Base-by-base conservation (phyloP, 1,140 invertebrate genomes). In the Anthonomus grandis region DNA sequence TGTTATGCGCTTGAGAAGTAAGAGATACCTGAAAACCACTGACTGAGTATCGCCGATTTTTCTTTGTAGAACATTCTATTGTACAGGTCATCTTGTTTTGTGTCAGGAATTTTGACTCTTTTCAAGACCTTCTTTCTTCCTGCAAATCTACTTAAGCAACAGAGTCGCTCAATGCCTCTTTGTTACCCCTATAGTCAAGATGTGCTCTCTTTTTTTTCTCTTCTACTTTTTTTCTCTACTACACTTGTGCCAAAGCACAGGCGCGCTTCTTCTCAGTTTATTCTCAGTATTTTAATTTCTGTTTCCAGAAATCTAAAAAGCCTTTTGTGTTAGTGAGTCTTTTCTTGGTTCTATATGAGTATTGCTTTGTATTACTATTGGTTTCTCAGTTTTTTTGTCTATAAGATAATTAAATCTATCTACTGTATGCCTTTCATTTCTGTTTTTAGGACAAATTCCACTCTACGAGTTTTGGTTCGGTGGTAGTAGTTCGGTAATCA, bases 61-160 rank as follows among this genome's bases (percentile, higher is more conserved):
- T 81, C 77, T 12, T 80, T 81, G 65, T 85, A 80, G 72, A 87
- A 77, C 63, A 86, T 80, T 60, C 90, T 76, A 62, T 83, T 85
- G 18, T 89, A 89, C 86, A 91, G 89, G 68, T 92, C 89, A 69
- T 92, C 89, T 57, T 79, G 79, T 41, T 84, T 74, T 65, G 81
- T 79, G 67, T 89, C 85, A 9, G 83, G 79, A 56, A 81, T 71
- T 5, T 70, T 73, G 4, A 74, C 75, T 54, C 76, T 69, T 46
- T 74, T 38, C 62, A 67, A 9, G 9, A 60, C 53, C 23, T 74
- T 64, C 37, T 64, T 66, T 64, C 2, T 64, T 38, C 9, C 63
- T 37, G 50, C 68, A 64, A 42, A 70, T 70, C 12, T 66, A 65
- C 44, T 73, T 71, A 73, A 50, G 60, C 69, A 46, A 70, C 71